Conservation (phyloP, 1,140 invertebrate genomes). For the Tetranychus urticae region DNA sequence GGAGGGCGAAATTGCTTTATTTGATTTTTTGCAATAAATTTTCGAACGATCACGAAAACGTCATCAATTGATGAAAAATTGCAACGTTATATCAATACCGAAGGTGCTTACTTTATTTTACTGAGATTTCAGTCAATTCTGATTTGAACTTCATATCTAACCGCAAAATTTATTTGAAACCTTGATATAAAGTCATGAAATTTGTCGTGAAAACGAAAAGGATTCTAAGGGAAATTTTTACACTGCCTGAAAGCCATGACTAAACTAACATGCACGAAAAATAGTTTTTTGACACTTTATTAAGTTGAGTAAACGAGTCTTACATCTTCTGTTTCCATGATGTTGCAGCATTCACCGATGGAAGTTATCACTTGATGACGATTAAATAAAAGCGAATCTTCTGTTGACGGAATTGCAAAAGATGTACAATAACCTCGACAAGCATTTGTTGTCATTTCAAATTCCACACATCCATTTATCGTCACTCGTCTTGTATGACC, state of each 20-base stretch:
- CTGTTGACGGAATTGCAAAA: slow-evolving; percentile 37
- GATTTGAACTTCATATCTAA: too few species aligned
- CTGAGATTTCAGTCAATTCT: too few species aligned
- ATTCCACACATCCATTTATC: slow-evolving; percentile 56
- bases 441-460: slow-evolving; percentile 58
- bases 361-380: slow-evolving; percentile 48
- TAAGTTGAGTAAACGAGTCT: slow-evolving; percentile 14
- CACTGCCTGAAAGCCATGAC: neutral
- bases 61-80: too few species aligned
- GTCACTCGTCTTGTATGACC: slow-evolving; percentile 49
- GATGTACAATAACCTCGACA: slow-evolving; percentile 64
- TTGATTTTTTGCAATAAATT: too few species aligned
- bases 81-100: too few species aligned
- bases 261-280: neutral
- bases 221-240: neutral
- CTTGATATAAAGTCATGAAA: too few species aligned
- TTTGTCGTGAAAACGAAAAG: neutral
- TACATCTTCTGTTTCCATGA: slow-evolving; percentile 59
- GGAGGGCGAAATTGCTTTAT: too few species aligned
- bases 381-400: slow-evolving; percentile 28
- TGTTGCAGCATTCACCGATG: slow-evolving; percentile 65
- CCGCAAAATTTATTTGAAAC: too few species aligned
- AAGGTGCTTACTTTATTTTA: too few species aligned
- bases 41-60: neutral
- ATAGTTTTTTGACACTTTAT: neutral